Evolutionary conservation across 1,140 invertebrate species (phyloP).

Genomic region (Zaprionus tsacasi): DNA sequence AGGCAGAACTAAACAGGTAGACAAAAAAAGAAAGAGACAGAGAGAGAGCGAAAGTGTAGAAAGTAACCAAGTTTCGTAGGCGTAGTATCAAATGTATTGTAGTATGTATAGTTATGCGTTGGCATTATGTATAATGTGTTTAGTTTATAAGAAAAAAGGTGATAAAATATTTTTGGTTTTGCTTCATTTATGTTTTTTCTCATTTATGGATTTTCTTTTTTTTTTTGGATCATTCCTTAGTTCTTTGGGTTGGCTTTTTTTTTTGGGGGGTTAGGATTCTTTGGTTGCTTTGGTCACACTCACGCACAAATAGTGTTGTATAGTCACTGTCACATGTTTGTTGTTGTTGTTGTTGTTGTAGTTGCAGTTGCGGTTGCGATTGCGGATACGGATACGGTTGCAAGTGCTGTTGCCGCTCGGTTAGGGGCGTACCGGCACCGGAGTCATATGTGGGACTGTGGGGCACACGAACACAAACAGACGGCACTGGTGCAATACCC

Average conservation of each 20-base stretch:
- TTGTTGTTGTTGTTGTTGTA: constrained; percentile 63
- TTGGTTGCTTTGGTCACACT: constrained; percentile 72
- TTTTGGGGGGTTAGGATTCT: constrained; percentile 12
- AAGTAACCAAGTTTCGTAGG: not conserved
- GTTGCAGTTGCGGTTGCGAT: constrained; percentile 53
- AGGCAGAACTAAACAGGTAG: constrained; percentile 19
- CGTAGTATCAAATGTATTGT: constrained; percentile 2
- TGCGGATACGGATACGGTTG: constrained; percentile 73
- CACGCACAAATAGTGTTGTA: constrained; percentile 85
- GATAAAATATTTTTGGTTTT: constrained; percentile 55
- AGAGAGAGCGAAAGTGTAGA: not conserved
- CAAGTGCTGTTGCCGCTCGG: constrained; percentile 66
- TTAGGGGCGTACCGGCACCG: constrained; percentile 60
- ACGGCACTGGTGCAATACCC: constrained; percentile 80
- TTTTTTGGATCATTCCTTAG: constrained; percentile 15
- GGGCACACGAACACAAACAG: constrained; percentile 84
- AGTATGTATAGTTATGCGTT: constrained; percentile 1
- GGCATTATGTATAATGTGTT: constrained; percentile 7
- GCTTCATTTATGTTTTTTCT: constrained; percentile 54
- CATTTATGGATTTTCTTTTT: constrained; percentile 5
- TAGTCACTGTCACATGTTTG: constrained; percentile 76
- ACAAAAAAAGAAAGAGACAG: constrained; percentile 10
- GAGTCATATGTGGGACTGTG: constrained; percentile 82
- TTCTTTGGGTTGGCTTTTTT: constrained; percentile 23
- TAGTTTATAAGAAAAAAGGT: constrained; percentile 26